These are phyloP conservation scores for Campylorhamphus procurvoides DNA, from an alignment of 2,113 vertebrate species.

Conservation along the genomic window DNA sequence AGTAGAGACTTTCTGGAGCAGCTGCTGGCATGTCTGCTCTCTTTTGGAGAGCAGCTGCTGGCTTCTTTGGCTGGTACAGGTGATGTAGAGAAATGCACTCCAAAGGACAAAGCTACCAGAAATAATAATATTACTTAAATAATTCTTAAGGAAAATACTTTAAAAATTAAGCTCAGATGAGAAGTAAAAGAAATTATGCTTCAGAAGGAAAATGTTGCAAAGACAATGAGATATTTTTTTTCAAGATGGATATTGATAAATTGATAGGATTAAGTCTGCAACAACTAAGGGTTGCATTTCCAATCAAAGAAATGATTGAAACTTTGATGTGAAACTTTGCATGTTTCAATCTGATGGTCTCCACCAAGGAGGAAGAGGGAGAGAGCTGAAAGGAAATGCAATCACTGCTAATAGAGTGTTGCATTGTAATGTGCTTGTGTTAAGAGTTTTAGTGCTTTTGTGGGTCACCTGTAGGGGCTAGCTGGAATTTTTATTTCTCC, in stretches of 20 bases:
- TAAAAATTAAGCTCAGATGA: background rate
- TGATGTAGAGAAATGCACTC: background rate
- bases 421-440: background rate
- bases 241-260: background rate
- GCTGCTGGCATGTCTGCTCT: background rate
- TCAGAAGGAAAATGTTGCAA: background rate
- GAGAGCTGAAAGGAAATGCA: background rate
- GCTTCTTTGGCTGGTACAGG: background rate
- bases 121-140: background rate
- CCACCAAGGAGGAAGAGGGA: background rate
- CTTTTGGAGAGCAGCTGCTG: background rate
- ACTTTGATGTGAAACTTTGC: background rate
- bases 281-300: background rate
- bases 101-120: background rate
- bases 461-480: background rate
- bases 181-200: background rate
- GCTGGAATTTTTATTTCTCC: conserved; percentile 4
- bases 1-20: background rate
- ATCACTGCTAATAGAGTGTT: background rate
- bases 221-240: background rate
- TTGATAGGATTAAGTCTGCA: background rate
- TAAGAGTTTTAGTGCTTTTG: conserved; percentile 1
- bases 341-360: background rate
- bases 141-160: background rate
- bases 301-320: too few relatives aligned